Conservation (phyloP, 1,140 invertebrate species). For the Nylanderia fulva region DNA sequence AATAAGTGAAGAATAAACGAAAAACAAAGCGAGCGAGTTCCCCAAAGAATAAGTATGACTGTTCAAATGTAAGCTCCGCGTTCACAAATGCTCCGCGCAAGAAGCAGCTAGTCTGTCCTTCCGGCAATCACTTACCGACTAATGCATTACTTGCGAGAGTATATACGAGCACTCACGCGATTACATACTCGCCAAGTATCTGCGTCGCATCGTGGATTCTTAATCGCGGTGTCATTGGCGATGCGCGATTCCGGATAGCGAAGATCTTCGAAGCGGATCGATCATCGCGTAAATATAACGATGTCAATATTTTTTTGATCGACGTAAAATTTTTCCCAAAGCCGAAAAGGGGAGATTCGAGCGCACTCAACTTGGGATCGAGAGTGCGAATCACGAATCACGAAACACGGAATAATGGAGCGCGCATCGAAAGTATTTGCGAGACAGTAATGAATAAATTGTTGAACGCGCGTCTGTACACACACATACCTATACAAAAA, state of each 20-base stretch:
- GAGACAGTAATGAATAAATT: constrained; percentile 86
- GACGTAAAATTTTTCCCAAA: constrained; percentile 9
- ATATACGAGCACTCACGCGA: constrained; percentile 60
- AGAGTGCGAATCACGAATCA: constrained; percentile 78
- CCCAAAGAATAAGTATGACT: constrained; percentile 52
- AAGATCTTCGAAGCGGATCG: neutral
- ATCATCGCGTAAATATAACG: neutral
- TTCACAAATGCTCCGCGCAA: constrained; percentile 8
- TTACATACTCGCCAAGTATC: constrained; percentile 60
- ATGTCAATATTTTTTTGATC: neutral
- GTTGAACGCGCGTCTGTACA: constrained; percentile 82
- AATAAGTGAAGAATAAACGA: constrained; percentile 4
- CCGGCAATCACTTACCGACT: constrained; percentile 55
- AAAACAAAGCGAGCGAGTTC: neutral
- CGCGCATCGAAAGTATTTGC: constrained; percentile 70
- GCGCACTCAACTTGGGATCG: neutral
- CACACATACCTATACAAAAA: neutral
- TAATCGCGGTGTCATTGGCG: constrained; percentile 35
- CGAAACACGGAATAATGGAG: constrained; percentile 85
- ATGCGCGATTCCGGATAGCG: neutral
- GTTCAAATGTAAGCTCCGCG: constrained; percentile 52
- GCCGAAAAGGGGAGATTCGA: neutral
- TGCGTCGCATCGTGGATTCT: constrained; percentile 44
- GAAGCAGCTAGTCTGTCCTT: constrained; percentile 39
- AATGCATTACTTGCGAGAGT: constrained; percentile 60